Conservation (phyloP, 1,140 invertebrate species). For the Holotrichia oblita region DNA sequence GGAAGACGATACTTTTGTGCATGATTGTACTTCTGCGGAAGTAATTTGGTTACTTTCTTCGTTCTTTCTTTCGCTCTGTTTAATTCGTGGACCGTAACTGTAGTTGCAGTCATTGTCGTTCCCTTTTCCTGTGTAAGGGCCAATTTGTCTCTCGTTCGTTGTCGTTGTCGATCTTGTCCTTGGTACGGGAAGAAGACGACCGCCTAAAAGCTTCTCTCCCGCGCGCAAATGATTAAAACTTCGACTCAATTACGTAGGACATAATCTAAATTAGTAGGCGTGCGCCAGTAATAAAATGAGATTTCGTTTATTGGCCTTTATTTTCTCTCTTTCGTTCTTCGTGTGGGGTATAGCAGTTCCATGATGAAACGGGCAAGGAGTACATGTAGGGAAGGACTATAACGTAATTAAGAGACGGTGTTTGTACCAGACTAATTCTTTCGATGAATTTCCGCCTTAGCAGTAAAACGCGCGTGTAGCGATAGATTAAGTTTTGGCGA, state of each 20-base stretch:
- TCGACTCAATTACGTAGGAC: constrained; percentile 32
- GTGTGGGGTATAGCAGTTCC: not conserved
- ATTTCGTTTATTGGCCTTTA: constrained; percentile 35
- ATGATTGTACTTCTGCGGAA: not conserved
- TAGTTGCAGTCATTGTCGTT: constrained; percentile 24
- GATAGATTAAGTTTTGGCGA: not conserved
- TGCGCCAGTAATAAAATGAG: constrained; percentile 15
- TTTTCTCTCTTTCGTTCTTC: not conserved
- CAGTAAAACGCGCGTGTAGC: not conserved
- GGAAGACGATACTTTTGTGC: not conserved
- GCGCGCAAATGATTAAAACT: constrained; percentile 29
- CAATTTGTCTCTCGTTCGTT: not conserved
- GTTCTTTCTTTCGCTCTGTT: constrained; percentile 23
- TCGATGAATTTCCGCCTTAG: not conserved
- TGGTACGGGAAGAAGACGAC: not conserved
- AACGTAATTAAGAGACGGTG: constrained; percentile 4
- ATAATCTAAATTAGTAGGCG: constrained; percentile 36
- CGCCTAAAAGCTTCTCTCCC: not conserved
- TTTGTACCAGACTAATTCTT: constrained; percentile 6
- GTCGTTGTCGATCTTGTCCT: constrained; percentile 21
- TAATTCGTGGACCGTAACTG: constrained; percentile 12
- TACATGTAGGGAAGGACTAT: not conserved
- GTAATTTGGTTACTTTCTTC: constrained; percentile 6
- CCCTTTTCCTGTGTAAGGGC: not conserved
- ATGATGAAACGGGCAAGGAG: not conserved